Conservation (phyloP, 2,113 vertebrate genomes). For the Ctenomys sociabilis region DNA sequence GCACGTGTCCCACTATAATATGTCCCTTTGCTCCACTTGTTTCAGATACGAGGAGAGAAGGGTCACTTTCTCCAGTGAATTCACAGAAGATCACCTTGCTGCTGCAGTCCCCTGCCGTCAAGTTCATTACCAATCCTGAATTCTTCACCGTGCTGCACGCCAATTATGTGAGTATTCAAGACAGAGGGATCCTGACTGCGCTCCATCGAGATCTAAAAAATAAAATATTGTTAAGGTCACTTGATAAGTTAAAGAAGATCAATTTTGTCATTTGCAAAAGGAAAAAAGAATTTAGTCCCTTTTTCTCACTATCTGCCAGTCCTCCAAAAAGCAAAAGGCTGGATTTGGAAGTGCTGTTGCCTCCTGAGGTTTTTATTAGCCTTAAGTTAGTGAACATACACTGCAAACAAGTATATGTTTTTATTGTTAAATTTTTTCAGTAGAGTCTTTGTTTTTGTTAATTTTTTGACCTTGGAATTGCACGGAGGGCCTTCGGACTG, state of each 20-base stretch:
- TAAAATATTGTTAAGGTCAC: not conserved
- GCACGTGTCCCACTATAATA: not conserved
- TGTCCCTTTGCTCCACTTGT: conserved; percentile 60
- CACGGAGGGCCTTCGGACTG: not conserved
- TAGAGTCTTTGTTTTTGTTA: not conserved
- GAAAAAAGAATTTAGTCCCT: not conserved
- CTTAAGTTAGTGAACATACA: not conserved
- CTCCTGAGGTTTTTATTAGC: not conserved
- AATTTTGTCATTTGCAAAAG: not conserved
- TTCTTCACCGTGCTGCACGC: conserved; percentile 98
- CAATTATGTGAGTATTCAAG: conserved; percentile 93
- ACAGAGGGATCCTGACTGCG: not conserved
- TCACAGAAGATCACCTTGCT: conserved; percentile 95
- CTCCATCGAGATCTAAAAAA: not conserved
- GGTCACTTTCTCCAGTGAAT: conserved; percentile 92
- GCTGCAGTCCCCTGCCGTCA: conserved; percentile 98
- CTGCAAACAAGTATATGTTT: not conserved
- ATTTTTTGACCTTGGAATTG: not conserved
- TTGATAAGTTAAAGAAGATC: not conserved
- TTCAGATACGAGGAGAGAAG: conserved; percentile 91
- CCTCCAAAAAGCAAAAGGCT: not conserved
- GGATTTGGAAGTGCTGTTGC: not conserved
- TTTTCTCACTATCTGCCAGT: not conserved
- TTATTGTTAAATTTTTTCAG: not conserved
- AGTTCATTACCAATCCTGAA: conserved; percentile 98